Conservation (phyloP, 1,140 invertebrate species). For the Penaeus indicus region DNA sequence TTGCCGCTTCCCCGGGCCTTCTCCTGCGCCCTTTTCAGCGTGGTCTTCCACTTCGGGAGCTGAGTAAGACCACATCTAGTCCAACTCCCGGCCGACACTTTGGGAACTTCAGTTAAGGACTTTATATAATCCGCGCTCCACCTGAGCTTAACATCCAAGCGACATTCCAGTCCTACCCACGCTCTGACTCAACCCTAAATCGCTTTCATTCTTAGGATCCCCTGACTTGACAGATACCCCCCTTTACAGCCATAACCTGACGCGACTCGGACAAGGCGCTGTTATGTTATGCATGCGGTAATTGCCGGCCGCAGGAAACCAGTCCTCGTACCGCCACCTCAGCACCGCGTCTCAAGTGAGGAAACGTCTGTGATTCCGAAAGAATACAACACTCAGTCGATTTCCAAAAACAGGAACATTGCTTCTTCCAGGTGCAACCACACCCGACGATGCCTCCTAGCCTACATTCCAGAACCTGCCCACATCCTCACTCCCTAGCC, state of each 20-base stretch:
- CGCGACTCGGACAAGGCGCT: too few relatives aligned
- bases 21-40: too few relatives aligned
- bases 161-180: conserved; percentile 21
- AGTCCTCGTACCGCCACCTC: background rate
- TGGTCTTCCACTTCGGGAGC: too few relatives aligned
- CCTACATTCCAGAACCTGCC: conserved; percentile 21
- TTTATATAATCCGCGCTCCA: conserved; percentile 8
- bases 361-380: background rate
- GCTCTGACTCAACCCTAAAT: background rate
- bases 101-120: too few relatives aligned
- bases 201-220: conserved; percentile 33
- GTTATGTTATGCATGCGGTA: too few relatives aligned
- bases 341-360: too few relatives aligned
- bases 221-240: background rate
- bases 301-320: too few relatives aligned
- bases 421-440: conserved; percentile 31
- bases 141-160: conserved; percentile 3
- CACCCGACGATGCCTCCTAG: conserved; percentile 35
- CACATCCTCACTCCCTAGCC: background rate
- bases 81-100: too few relatives aligned
- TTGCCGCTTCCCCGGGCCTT: too few relatives aligned
- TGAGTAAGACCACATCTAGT: too few relatives aligned
- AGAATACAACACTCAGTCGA: background rate
- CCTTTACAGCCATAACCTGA: too few relatives aligned
- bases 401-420: conserved; percentile 20